phyloP scores from a whole-genome alignment of 2,888 invertebrate genomes.

The Smittia aterrima region DNA sequence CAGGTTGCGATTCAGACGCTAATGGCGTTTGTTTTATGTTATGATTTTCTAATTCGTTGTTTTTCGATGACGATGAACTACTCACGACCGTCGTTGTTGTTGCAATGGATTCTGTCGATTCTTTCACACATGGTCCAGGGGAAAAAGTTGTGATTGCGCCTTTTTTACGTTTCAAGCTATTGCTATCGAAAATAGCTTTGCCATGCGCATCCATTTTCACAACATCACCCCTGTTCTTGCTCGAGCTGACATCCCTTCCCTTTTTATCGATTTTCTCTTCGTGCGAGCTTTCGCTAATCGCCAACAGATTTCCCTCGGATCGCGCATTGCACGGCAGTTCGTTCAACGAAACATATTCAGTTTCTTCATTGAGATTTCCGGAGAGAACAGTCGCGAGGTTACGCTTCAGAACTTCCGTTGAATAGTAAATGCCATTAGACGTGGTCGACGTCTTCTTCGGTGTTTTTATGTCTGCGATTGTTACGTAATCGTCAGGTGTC shows the following conservation, averaged over 20 bases:
- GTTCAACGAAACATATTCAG: constrained; percentile 78
- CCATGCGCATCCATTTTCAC: constrained; percentile 83
- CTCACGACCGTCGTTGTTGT: constrained; percentile 48
- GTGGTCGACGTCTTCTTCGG: constrained; percentile 64
- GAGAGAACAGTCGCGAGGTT: constrained; percentile 61
- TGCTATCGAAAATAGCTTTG: constrained; percentile 83
- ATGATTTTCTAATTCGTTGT: constrained; percentile 64
- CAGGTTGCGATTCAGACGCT: constrained; percentile 42
- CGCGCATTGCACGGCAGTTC: constrained; percentile 63
- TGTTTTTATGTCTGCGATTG: constrained; percentile 78
- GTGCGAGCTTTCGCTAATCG: constrained; percentile 20
- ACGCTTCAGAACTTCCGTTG: constrained; percentile 66
- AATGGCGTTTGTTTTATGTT: constrained; percentile 49
- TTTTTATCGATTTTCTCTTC: constrained; percentile 42
- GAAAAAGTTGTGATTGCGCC: constrained; percentile 82
- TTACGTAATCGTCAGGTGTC: constrained; percentile 68
- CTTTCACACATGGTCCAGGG: constrained; percentile 82
- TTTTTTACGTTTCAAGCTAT: constrained; percentile 75
- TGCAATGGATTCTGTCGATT: constrained; percentile 53
- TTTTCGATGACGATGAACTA: constrained; percentile 59
- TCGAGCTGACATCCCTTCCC: constrained; percentile 49
- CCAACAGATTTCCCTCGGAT: constrained; percentile 43
- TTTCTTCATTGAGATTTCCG: constrained; percentile 64
- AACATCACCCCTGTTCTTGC: constrained; percentile 65
- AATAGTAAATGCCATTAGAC: constrained; percentile 58